Evolutionary conservation across 2,888 invertebrate species (phyloP), one percentile per base, ranked within the genome.

Genomic region (Ommatoiulus sabulosus): DNA sequence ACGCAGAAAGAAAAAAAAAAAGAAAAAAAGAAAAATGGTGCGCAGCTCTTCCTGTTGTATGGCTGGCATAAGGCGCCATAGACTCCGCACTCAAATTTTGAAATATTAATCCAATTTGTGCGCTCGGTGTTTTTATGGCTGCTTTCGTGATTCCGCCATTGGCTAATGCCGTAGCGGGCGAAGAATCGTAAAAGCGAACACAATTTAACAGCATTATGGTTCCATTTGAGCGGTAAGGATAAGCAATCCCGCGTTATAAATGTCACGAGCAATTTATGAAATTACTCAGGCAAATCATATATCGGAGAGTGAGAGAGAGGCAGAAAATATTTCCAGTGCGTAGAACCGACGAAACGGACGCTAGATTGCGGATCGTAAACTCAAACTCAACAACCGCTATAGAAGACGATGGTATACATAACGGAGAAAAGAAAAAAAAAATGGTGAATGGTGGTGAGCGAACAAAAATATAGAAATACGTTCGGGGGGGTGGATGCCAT

Each of bases 201-300:
- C 84, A 88, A 89, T 88, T 88, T 88, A 88, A 88, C 87, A 88
- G 89, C 84, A 88, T 89, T 89, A 89, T 63, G 89, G 89, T 88
- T 89, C 89, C 89, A 89, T 89, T 89, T 89, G 89, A 87, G 89
- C 86, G 87, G 72, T 46, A 57, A 63, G 88, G 88, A 84, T 84
- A 88, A 88, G 88, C 87, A 88, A 63, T 88, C 46, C 87, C 86
- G 86, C 52, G 89, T 88, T 89, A 89, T 89, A 89, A 89, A 89
- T 86, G 89, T 89, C 89, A 89, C 88, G 52, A 86, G 87, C 89
- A 89, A 89, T 89, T 88, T 89, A 88, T 89, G 89, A 89, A 89
- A 89, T 89, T 89, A 89, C 89, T 89, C 88, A 89, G 88, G 89
- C 89, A 89, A 89, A 89, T 88, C 89, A 84, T 89, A 87, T 89